Percentiles rank a stretch among this genome's conserved stretches.
Conservation (phyloP, 1,140 invertebrate species). For the Rhizoglyphus robini region DNA sequence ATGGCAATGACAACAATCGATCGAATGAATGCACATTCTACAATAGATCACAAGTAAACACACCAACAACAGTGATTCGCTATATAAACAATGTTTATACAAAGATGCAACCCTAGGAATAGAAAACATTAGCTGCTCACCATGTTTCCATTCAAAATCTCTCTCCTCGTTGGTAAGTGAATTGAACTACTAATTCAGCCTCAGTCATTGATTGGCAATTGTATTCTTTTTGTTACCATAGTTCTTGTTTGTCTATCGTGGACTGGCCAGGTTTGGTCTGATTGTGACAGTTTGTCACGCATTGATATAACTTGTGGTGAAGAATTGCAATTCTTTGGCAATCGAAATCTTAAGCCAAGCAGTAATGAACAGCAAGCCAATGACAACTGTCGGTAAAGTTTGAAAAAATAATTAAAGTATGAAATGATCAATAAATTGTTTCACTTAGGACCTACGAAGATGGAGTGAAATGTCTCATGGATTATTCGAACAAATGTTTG, state of each 20-base stretch:
- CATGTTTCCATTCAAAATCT: too few species aligned
- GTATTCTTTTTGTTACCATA: neutral
- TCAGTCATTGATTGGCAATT: too few species aligned
- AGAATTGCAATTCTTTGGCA: conserved; percentile 1
- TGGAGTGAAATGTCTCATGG: conserved; percentile 3
- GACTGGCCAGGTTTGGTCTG: neutral
- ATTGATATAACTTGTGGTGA: neutral
- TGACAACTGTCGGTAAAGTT: conserved; percentile 9
- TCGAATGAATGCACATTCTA: too few species aligned
- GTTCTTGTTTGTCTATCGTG: neutral
- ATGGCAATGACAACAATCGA: too few species aligned
- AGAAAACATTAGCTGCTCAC: too few species aligned
- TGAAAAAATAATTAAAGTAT: neutral
- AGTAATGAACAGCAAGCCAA: neutral
- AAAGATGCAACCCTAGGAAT: too few species aligned
- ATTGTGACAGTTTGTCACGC: neutral
- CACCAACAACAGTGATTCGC: too few species aligned
- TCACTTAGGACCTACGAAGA: neutral
- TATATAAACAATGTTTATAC: too few species aligned
- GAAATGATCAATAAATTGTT: neutral
- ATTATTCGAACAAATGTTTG: neutral
- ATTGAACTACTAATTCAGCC: too few species aligned
- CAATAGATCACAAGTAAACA: too few species aligned
- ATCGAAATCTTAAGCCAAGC: neutral
- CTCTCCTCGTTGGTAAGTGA: too few species aligned